A percentile compares a stretch with the other conserved stretches of the same genome.
These are phyloP conservation scores for Varecia variegata DNA, from an alignment of 2,797 vertebrate species.

Conservation along the genomic window DNA sequence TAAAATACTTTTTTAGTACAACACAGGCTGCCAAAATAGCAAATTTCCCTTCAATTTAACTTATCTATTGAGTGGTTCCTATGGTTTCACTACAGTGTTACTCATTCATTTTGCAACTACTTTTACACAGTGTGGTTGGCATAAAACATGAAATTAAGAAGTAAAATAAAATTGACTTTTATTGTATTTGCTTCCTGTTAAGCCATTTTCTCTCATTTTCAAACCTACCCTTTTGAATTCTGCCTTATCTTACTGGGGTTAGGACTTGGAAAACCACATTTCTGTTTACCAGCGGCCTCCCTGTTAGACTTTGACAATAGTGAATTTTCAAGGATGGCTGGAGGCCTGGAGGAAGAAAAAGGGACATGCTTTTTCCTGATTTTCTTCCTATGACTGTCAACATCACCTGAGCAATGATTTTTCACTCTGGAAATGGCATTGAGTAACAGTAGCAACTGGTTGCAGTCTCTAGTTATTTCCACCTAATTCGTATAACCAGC, in stretches of 20 bases:
- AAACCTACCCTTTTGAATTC: background rate
- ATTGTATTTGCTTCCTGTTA: background rate
- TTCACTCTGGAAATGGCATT: background rate
- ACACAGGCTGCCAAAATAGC: constrained; percentile 39
- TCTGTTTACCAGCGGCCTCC: background rate
- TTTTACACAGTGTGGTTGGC: constrained; percentile 4
- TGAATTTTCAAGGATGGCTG: background rate
- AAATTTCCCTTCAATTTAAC: constrained; percentile 14
- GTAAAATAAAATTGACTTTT: constrained; percentile 46
- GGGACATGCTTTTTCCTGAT: background rate
- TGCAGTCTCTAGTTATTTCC: background rate
- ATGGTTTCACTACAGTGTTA: background rate
- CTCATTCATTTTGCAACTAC: constrained; percentile 36
- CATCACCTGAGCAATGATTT: background rate
- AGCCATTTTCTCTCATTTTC: constrained; percentile 21
- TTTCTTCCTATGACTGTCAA: background rate
- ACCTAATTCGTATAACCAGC: too few species aligned
- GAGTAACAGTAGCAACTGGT: background rate
- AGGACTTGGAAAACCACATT: background rate
- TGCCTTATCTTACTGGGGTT: background rate
- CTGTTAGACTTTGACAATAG: background rate
- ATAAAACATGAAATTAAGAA: constrained; percentile 25
- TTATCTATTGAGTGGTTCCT: constrained; percentile 29
- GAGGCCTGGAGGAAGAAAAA: background rate
- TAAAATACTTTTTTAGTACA: constrained; percentile 20